Conservation (phyloP, 2,888 invertebrate species). For the Trissoscelio sp. region DNA sequence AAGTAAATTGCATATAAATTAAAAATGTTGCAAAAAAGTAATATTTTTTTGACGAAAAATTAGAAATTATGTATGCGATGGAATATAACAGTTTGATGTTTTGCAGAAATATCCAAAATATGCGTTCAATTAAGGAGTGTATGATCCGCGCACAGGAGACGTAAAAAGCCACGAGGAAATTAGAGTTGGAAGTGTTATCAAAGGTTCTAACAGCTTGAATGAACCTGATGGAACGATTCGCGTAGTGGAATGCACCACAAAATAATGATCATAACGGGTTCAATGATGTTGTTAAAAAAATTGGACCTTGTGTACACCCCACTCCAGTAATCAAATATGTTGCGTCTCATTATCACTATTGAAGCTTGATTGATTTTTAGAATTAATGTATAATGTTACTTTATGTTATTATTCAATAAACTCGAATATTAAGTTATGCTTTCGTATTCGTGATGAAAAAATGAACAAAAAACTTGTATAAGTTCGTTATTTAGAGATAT, state of each 20-base stretch:
- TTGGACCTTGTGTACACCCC: slow-evolving; percentile 70
- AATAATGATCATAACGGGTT: slow-evolving; percentile 81
- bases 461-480: no score
- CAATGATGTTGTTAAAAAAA: slow-evolving; percentile 82
- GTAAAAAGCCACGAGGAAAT: slow-evolving; percentile 77
- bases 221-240: slow-evolving; percentile 81
- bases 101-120: slow-evolving; percentile 78
- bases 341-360: neutral
- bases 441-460: no score
- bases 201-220: slow-evolving; percentile 81
- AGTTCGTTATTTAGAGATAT: no score
- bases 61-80: no score
- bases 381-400: no score
- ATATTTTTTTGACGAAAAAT: no score
- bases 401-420: no score
- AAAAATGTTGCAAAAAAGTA: no score
- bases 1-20: no score
- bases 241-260: slow-evolving; percentile 81
- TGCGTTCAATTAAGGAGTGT: slow-evolving; percentile 81
- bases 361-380: neutral
- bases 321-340: neutral
- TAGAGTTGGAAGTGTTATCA: slow-evolving; percentile 81
- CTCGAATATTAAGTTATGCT: no score
- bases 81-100: no score
- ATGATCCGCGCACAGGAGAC: slow-evolving; percentile 78